Evolutionary conservation across 1,140 invertebrate species (phyloP), one percentile per base, ranked within the genome.

Genomic region (Bombus cullumanus): DNA sequence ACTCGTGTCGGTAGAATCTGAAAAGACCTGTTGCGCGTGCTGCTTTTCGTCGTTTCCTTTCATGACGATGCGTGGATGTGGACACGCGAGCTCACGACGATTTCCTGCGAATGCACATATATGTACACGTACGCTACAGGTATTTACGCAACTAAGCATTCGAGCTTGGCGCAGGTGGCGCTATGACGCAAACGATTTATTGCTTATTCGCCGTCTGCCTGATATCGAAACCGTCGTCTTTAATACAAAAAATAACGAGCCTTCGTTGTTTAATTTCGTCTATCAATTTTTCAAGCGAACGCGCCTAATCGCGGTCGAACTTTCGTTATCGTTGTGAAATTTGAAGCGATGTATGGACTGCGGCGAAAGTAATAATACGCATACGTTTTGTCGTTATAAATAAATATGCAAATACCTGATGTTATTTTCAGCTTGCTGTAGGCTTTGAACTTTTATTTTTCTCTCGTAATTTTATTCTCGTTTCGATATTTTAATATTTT

Each of bases 161-260:
- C 69, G 78, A 68, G 83, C 53, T 39, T 75, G 79, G 62, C 83
- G 77, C 91, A 92, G 91, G 91, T 92, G 91, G 89, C 88, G 86
- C 85, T 86, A 90, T 91, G 90, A 92, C 89, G 88, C 73, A 89
- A 91, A 84, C 66, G 62, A 84, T 88, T 91, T 91, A 92, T 92
- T 90, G 68, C 76, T 81, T 88, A 83, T 86, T 87, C 77, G 85
- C 76, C 41, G 39, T 74, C 71, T 47, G 74, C 18, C 25, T 68
- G 88, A 90, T 90, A 90, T 71, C 86, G 39, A 39, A 37, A 64
- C 59, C 31, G 34, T 22, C 66, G 9, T 5, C 34, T 22, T 25
- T 37, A 68, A 68, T 15, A 10, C 8, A 6, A 22, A 34, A 0
- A 68, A 34, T 43, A 73, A 47, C 37, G 1, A 13, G 25, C 39